A percentile compares a stretch with the other conserved stretches of the same genome.
phyloP scores from a whole-genome alignment of 2,797 vertebrate genomes.

The Notoglanidium macrostoma region DNA sequence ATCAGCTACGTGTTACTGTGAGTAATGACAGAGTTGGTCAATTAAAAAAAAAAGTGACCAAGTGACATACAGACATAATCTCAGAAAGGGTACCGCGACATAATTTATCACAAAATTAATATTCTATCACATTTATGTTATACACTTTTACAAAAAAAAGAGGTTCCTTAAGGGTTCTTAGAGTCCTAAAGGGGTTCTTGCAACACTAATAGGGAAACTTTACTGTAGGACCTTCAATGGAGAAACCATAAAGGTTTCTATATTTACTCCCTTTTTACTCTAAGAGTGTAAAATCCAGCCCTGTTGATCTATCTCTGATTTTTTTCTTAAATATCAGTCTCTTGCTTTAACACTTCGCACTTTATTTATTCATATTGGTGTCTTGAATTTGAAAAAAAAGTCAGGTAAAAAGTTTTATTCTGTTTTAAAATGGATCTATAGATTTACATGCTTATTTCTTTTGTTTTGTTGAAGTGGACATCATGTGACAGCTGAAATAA shows the following conservation, averaged over 20 bases:
- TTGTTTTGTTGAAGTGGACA: not conserved
- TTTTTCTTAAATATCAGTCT: not conserved
- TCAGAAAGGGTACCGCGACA: not conserved
- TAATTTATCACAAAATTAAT: not conserved
- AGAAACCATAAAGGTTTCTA: not conserved
- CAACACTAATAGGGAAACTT: not conserved
- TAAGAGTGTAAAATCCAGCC: not conserved
- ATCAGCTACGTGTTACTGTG: not conserved
- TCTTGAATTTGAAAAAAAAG: not conserved
- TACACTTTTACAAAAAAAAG: not conserved
- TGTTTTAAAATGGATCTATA: not conserved
- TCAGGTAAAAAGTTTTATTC: not conserved
- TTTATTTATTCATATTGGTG: not conserved
- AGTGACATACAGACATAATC: not conserved
- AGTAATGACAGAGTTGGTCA: not conserved
- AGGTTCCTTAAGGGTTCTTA: not conserved
- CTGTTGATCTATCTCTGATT: not conserved
- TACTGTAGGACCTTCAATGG: not conserved
- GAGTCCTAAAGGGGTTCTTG: not conserved
- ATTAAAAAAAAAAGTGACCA: not conserved
- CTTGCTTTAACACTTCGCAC: not conserved
- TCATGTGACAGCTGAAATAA: not conserved
- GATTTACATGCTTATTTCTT: not conserved
- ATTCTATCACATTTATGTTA: not conserved
- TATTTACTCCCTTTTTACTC: not conserved